Evolutionary conservation across 2,113 vertebrate species (phyloP), one percentile per base, ranked within the genome.

Genomic region (Mobula birostris): DNA sequence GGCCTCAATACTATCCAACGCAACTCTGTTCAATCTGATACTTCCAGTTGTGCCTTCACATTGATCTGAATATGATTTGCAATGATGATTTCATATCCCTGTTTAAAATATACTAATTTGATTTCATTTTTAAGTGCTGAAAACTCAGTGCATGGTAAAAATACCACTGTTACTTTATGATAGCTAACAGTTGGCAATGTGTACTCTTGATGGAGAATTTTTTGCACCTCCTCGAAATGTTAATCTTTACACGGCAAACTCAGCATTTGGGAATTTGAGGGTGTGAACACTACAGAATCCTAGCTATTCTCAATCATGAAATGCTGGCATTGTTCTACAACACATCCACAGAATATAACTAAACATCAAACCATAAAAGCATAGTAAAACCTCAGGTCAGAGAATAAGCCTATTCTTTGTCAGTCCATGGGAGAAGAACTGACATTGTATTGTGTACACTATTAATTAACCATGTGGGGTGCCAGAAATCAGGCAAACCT

Each of bases 401-500:
- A 93, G 68, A 56, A 74, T 48, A 93, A 29, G 70, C 70, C 11
- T 29, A 40, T 74, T 93, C 91, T 93, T 56, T 56, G 12, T 40
- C 68, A 93, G 72, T 5, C 36, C 36, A 27, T 48, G 36, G 32
- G 85, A 90, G 85, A 90, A 74, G 85, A 90, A 74, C 70, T 93
- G 91, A 93, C 70, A 72, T 21, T 40, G 40, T 2, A 93, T 93
- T 40, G 36, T 74, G 36, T 56, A 29, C 36, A 40, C 7, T 92
- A 72, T 48, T 15, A 93, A 93, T 93, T 72, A 93, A 93, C 9
- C 24, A 93, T 93, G 36, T 21, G 9, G 36, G 68, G 24, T 93
- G 91, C 72, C 91, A 74, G 83, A 21, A 74, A 93, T 74, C 32
- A 72, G 24, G 56, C 56, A 36, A 72, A 76, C 29, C 70, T 72